Base-by-base conservation (phyloP, 1,140 invertebrate species). In the Trachymyrmex cornetzi region DNA sequence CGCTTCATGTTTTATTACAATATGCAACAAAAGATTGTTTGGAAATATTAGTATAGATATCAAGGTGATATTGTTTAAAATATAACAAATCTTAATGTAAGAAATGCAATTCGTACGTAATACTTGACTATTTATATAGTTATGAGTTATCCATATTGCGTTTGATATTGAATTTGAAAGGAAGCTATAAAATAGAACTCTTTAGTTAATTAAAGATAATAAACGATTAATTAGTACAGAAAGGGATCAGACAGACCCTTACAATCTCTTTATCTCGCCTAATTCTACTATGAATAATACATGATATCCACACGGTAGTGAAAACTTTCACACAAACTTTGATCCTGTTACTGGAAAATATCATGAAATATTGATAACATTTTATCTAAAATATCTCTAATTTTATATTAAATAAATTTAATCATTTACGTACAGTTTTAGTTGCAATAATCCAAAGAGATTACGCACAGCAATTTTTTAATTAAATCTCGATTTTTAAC, bases 281-380 rank as follows among this genome's bases (percentile, higher is more conserved):
- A 38, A 89, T 79, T 69, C 44, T 48, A 53, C 12, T 6, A 5
- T 69, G 50, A 89, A 87, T 89, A 74, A 89, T 88, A 64, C 48
- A 89, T 77, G 9, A 22, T 14, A 71, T 50, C 55, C 16, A 9
- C 16, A 30, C 11, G 11, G 14, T 24, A 27, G 11, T 1, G 34
- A 30, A 77, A 55, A n/a, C 71, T 50, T 59, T 4, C 0, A 5
- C 53, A 22, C n/a, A 9, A 74, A 59, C n/a, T 77, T 44, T 77
- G 30, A 59, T 38, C 3, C n/a, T 38, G 3, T 77, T 59, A 77
- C 30, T 9, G 11, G 0, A 4, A 59, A 38, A 59, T 59, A 55
- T 59, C 12, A 57, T 6, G 50, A n/a, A 3, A 30, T 19, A 14
- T 19, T 1, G 6, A 38, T 57, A 16, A 16, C 30, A 24, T 55